Percentiles rank a stretch among this genome's conserved stretches.
Conservation (phyloP, 2,113 vertebrate species). For the Thryonomys swinderianus region DNA sequence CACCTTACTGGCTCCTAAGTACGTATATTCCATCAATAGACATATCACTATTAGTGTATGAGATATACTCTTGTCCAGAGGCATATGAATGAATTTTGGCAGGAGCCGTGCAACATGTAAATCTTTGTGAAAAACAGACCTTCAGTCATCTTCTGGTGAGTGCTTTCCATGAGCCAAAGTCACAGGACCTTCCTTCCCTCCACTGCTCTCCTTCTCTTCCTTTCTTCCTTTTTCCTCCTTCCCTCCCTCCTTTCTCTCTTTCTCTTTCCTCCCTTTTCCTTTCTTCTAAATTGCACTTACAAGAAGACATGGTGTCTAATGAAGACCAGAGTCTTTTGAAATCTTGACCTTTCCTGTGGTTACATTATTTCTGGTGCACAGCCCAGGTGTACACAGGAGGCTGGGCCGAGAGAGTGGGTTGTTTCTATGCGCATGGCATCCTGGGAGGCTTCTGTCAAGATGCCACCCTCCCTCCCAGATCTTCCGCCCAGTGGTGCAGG, state of each 20-base stretch:
- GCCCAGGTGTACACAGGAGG: no score
- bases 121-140: not conserved
- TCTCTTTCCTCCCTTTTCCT: not conserved
- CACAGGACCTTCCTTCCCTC: accelerated
- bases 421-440: no score
- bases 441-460: not conserved
- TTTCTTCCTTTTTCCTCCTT: accelerated
- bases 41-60: not conserved
- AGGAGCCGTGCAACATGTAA: not conserved
- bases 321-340: not conserved
- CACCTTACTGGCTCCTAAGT: not conserved
- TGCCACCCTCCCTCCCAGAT: not conserved
- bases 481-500: not conserved
- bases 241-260: not conserved
- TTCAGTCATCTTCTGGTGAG: not conserved
- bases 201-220: not conserved
- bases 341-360: not conserved
- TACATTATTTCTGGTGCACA: not conserved
- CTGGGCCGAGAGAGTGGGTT: not conserved
- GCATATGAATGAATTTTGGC: not conserved
- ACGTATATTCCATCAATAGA: not conserved
- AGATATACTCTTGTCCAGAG: not conserved
- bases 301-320: not conserved
- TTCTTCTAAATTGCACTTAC: not conserved
- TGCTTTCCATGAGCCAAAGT: not conserved